Conservation (phyloP, 2,888 invertebrate species). For the Nowickia ferox region DNA sequence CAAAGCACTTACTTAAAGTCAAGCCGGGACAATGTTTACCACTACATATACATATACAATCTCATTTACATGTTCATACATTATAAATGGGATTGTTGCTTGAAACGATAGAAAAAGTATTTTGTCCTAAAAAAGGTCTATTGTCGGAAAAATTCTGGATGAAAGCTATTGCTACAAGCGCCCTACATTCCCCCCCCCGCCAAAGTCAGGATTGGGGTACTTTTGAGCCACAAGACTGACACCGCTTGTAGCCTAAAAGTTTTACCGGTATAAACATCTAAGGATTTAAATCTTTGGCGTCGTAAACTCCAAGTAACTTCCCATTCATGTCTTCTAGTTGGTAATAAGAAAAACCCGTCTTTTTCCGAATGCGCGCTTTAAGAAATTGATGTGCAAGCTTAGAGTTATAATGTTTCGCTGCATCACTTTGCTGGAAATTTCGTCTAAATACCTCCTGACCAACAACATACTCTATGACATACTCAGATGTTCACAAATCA, state of each 20-base stretch:
- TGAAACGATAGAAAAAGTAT: not conserved
- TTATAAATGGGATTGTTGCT: too few species aligned
- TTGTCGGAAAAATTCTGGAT: not conserved
- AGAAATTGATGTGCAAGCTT: conserved; percentile 24
- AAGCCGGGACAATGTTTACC: too few species aligned
- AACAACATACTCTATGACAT: too few species aligned
- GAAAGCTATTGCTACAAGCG: not conserved
- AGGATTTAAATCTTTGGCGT: conserved; percentile 11
- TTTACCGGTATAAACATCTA: not conserved
- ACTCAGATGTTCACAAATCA: too few species aligned
- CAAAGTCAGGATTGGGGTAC: conserved; percentile 20
- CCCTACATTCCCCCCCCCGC: conserved; percentile 25
- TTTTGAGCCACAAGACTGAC: not conserved
- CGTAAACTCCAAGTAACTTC: not conserved
- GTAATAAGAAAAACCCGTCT: conserved; percentile 21
- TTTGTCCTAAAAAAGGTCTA: not conserved
- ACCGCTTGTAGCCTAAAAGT: conserved; percentile 7
- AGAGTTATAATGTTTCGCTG: not conserved
- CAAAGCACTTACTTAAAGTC: too few species aligned
- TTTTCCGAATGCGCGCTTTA: not conserved
- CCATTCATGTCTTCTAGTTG: conserved; percentile 23
- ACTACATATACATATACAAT: too few species aligned
- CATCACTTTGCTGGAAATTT: too few species aligned
- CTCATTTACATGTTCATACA: too few species aligned
- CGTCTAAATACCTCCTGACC: too few species aligned